Percentiles rank a stretch among this genome's conserved stretches.
Conservation (phyloP, 2,888 invertebrate genomes). For the Cosmopolites sordidus region DNA sequence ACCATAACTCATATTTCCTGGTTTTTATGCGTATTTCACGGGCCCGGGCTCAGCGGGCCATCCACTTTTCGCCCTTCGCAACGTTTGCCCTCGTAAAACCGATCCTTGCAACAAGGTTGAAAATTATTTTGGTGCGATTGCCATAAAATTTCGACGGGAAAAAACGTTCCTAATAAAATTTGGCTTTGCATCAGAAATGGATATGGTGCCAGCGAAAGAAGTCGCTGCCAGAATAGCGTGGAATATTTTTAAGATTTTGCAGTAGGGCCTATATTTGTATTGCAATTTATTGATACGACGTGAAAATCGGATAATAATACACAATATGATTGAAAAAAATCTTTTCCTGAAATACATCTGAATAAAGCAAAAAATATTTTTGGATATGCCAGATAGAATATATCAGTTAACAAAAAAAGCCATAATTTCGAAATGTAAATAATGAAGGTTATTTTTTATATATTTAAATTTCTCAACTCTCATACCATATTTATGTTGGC, state of each 20-base stretch:
- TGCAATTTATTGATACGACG: not conserved
- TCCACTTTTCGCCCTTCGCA: constrained; percentile 26
- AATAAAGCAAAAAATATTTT: no score
- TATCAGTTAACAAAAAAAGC: no score
- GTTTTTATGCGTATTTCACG: constrained; percentile 34
- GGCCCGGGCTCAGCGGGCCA: constrained; percentile 26
- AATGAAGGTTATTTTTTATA: no score
- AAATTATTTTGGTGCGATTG: constrained; percentile 25
- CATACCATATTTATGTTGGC: no score
- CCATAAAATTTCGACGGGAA: constrained; percentile 18
- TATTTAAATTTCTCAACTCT: no score
- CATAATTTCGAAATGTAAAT: no score
- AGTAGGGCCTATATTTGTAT: not conserved
- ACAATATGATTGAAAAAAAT: no score
- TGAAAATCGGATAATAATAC: not conserved
- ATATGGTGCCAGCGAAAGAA: not conserved
- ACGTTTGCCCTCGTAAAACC: constrained; percentile 24
- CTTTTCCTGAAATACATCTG: no score
- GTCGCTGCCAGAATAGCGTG: not conserved
- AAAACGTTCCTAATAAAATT: constrained; percentile 27
- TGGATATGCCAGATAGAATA: no score
- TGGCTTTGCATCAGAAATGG: constrained; percentile 25
- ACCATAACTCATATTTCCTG: constrained; percentile 48
- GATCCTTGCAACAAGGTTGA: constrained; percentile 29
- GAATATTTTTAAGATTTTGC: not conserved